Conservation (phyloP, 2,113 vertebrate species). For the Corythornis vintsioides region DNA sequence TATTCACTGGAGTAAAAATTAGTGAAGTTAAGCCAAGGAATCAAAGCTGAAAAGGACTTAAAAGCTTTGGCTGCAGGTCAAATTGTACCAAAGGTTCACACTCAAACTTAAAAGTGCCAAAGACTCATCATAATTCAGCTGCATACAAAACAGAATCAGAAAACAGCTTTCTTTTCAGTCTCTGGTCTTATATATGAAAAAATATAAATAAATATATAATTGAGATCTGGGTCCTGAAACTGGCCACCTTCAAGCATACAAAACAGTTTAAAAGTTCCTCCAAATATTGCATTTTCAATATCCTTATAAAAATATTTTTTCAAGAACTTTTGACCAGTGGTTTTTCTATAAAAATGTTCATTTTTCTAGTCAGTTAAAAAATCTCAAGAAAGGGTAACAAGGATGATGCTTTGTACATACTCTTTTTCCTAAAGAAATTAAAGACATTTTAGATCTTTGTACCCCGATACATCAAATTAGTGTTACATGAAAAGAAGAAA, state of each 20-base stretch:
- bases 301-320: background rate
- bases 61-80: background rate
- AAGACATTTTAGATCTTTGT: background rate
- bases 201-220: background rate
- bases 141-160: background rate
- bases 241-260: background rate
- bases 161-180: background rate
- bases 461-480: background rate
- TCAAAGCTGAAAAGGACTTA: background rate
- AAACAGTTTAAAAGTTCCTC: background rate
- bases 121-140: background rate
- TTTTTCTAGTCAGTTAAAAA: background rate
- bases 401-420: rapidly evolving
- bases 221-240: background rate
- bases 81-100: background rate
- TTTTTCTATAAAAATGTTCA: background rate
- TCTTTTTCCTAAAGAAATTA: background rate
- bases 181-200: background rate
- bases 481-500: background rate
- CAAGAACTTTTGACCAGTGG: background rate
- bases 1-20: background rate
- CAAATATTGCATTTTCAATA: background rate
- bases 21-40: background rate
- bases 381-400: background rate
- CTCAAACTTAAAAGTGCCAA: background rate